Percentiles rank a stretch among this genome's conserved stretches.
These are phyloP conservation scores for Chrosomus eos DNA, from an alignment of 2,797 vertebrate genomes.

Conservation along the genomic window DNA sequence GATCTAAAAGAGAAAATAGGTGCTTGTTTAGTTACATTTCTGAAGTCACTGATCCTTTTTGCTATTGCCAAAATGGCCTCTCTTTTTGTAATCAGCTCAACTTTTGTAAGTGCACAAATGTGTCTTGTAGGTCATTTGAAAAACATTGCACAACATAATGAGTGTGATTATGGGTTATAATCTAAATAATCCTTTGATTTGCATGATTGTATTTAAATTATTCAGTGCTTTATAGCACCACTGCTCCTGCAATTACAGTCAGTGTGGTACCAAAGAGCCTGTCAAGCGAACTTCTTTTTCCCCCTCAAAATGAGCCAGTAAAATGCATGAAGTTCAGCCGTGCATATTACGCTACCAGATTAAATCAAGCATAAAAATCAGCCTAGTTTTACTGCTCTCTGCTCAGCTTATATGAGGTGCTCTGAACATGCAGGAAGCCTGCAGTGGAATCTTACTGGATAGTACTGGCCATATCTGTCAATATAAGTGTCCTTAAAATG, in stretches of 20 bases:
- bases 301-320: conserved; percentile 45
- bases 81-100: not conserved
- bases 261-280: conserved; percentile 19
- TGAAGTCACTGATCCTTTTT: not conserved
- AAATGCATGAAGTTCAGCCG: conserved; percentile 54
- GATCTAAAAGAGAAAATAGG: conserved; percentile 8
- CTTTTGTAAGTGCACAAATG: not conserved
- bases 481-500: not conserved
- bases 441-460: conserved; percentile 26
- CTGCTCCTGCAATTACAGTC: conserved; percentile 4
- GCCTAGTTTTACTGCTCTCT: conserved; percentile 47
- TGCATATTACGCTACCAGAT: conserved; percentile 55
- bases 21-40: not conserved
- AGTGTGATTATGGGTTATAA: conserved; percentile 14
- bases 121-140: conserved; percentile 17
- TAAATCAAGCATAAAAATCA: conserved; percentile 58
- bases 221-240: conserved; percentile 14
- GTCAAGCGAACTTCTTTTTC: conserved; percentile 4
- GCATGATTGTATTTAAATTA: conserved; percentile 37
- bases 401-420: conserved; percentile 13
- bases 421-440: conserved; percentile 33
- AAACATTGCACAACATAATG: conserved; percentile 22
- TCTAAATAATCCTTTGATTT: conserved; percentile 48
- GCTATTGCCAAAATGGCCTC: not conserved
- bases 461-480: not conserved